Percentiles rank a stretch among this genome's conserved stretches.
These are phyloP conservation scores for Squalus acanthias DNA, from an alignment of 2,797 vertebrate genomes.

Conservation along the genomic window DNA sequence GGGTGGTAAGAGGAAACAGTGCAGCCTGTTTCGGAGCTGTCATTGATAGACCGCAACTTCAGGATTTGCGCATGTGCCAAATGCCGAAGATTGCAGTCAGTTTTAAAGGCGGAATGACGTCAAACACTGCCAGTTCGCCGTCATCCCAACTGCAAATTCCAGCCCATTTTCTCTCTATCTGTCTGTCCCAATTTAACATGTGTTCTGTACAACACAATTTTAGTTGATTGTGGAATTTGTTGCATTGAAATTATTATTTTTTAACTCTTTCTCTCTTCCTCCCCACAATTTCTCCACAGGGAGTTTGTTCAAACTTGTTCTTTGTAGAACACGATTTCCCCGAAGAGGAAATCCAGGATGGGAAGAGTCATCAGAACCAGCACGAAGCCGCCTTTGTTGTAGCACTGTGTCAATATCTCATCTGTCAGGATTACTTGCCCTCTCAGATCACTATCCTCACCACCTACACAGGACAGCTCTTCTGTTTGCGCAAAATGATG, in stretches of 20 bases:
- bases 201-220: neutral
- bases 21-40: too few species aligned
- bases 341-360: conserved; percentile 77
- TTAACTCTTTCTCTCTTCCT: neutral
- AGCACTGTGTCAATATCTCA: conserved; percentile 75
- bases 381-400: conserved; percentile 83
- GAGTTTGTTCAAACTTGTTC: conserved; percentile 74
- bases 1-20: too few species aligned
- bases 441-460: conserved; percentile 92
- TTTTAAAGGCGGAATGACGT: too few species aligned
- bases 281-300: conserved; percentile 56
- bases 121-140: too few species aligned
- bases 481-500: conserved; percentile 76
- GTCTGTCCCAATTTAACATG: neutral
- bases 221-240: neutral
- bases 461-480: conserved; percentile 83
- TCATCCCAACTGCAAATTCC: too few species aligned
- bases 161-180: neutral
- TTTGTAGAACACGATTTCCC: conserved; percentile 76
- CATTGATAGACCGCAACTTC: too few species aligned
- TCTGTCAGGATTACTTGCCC: conserved; percentile 78
- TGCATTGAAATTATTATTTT: neutral
- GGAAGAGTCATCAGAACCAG: conserved; percentile 78
- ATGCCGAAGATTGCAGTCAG: too few species aligned
- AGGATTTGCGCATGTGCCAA: too few species aligned